Percentiles rank a stretch among this genome's conserved stretches.
Evolutionary conservation across 2,888 invertebrate genomes (phyloP).

Genomic region (Xiphydria camelus): DNA sequence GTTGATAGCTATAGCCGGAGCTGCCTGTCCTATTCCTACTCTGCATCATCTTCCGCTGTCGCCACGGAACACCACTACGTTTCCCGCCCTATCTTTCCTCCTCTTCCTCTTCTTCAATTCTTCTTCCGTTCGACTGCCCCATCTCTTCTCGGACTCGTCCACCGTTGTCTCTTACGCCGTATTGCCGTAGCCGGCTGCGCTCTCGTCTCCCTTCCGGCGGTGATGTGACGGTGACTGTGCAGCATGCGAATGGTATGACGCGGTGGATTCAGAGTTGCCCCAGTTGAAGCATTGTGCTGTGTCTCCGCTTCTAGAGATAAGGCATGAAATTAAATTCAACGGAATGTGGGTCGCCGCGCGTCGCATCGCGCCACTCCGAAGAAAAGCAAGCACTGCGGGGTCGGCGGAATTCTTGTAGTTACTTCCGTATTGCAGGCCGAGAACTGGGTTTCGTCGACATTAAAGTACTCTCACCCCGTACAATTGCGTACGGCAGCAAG

Average conservation of each 20-base stretch:
- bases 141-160: constrained; percentile 2
- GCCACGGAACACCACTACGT: too few species aligned
- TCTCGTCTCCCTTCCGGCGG: constrained; percentile 12
- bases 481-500: too few species aligned
- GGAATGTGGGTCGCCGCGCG: constrained; percentile 43
- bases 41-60: constrained; percentile 48
- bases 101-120: too few species aligned
- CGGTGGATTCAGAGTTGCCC: constrained; percentile 37
- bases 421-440: too few species aligned
- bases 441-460: too few species aligned
- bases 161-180: constrained; percentile 7
- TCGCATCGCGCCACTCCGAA: too few species aligned
- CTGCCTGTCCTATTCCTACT: constrained; percentile 32
- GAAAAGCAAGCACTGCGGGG: too few species aligned
- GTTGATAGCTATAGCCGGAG: constrained; percentile 47
- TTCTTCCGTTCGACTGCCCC: constrained; percentile 5
- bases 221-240: too few species aligned
- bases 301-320: constrained; percentile 44
- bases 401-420: too few species aligned
- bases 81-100: too few species aligned
- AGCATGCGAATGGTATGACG: too few species aligned
- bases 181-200: background rate
- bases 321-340: constrained; percentile 50
- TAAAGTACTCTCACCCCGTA: too few species aligned
- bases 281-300: constrained; percentile 42